Evolutionary conservation across 1,140 invertebrate species (phyloP), one percentile per base, ranked within the genome.

Genomic region (Cydia pomonella): DNA sequence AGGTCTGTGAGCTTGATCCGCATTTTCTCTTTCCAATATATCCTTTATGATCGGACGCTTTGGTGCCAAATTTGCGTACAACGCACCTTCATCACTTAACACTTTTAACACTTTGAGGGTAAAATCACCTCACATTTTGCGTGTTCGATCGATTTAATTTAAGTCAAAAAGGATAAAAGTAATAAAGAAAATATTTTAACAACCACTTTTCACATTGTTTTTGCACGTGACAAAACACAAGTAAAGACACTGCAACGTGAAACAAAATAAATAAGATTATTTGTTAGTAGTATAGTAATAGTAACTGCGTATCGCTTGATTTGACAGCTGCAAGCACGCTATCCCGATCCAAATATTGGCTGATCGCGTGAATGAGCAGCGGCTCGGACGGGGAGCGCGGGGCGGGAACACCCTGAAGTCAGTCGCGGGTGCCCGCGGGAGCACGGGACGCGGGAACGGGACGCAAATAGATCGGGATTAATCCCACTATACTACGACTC

Each of bases 161-260:
- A 73, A 84, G 82, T 90, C 87, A 91, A 87, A 92, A 93, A 92
- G 91, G 89, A 91, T 91, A 92, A 88, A 91, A 91, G 86, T 85
- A 92, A 92, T 87, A 90, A 79, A 84, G 90, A 91, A 92, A 90
- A 87, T 84, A 79, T 78, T 78, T 91, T 92, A 93, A 92, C 91
- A 93, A 93, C 91, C 90, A 93, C 91, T 92, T 91, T 92, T 87
- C 90, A 93, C 91, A 93, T 93, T 93, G 91, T 91, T 93, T 92
- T 93, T 92, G 90, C 91, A 89, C 90, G 81, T 82, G 82, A 92
- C 91, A 93, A 93, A 84, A 93, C 87, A 90, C 91, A 93, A 93
- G 91, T 87, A 93, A 93, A 93, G 87, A 89, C 84, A 93, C 91
- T 93, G 88, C 73, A 91, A 93, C 69, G 73, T 74, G 72, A 89